Evolutionary conservation across 2,113 vertebrate species (phyloP).

Genomic region (Corythaeola cristata): DNA sequence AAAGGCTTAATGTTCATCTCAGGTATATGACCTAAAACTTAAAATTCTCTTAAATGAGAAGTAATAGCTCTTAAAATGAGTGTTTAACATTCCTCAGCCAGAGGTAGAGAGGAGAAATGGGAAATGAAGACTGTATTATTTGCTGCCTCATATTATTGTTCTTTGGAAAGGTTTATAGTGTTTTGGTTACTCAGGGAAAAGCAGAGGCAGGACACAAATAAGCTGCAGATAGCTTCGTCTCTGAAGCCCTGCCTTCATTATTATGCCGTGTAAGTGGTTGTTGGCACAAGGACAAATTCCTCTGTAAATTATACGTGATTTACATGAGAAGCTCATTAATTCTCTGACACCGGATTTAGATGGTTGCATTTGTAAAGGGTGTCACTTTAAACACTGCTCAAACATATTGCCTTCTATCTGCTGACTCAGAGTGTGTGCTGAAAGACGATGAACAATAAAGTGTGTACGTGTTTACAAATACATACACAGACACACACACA

Average conservation of each 20-base stretch:
- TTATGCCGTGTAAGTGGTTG: slow-evolving; percentile 77
- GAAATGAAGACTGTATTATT: background rate
- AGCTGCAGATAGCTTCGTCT: background rate
- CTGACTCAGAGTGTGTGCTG: slow-evolving; percentile 36
- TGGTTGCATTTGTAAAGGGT: slow-evolving; percentile 75
- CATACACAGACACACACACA: background rate
- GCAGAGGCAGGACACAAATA: background rate
- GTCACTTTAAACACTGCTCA: slow-evolving; percentile 65
- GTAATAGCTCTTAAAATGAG: background rate
- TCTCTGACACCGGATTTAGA: slow-evolving; percentile 76
- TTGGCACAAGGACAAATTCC: slow-evolving; percentile 79
- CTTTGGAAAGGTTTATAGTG: background rate
- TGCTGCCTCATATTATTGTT: background rate
- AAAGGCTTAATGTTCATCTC: background rate
- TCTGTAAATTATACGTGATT: slow-evolving; percentile 81
- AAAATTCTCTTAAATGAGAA: background rate
- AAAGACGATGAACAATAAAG: slow-evolving; percentile 35
- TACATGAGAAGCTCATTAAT: slow-evolving; percentile 83
- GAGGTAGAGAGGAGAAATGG: background rate
- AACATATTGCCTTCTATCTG: slow-evolving; percentile 42
- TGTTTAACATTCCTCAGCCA: background rate
- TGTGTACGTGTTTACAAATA: slow-evolving; percentile 6
- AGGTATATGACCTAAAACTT: background rate
- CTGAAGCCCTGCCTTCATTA: slow-evolving; percentile 72
- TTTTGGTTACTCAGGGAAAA: background rate